Percentiles rank a stretch among this genome's conserved stretches.
phyloP scores from a whole-genome alignment of 2,888 invertebrate genomes.

The Trileptium ribeirensis region DNA sequence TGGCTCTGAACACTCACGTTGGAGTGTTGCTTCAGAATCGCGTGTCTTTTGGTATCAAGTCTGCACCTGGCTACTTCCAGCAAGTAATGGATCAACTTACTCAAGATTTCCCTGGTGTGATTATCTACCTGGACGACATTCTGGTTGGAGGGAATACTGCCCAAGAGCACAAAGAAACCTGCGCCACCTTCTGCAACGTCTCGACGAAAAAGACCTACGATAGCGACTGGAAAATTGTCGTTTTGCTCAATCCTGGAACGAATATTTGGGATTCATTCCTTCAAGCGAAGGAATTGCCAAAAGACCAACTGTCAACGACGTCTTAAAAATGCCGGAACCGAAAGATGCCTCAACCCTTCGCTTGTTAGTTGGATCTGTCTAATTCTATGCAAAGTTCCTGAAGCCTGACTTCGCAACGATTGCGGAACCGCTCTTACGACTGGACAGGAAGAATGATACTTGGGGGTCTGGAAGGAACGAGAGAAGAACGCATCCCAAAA shows the following conservation, averaged over 20 bases:
- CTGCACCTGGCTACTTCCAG: conserved; percentile 26
- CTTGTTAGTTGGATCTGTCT: neutral
- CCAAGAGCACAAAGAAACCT: neutral
- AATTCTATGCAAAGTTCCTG: neutral
- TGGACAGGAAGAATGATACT: neutral
- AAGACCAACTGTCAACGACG: conserved; percentile 25
- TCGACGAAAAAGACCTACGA: conserved; percentile 14
- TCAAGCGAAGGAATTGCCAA: conserved; percentile 23
- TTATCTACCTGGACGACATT: conserved; percentile 27
- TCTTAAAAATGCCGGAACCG: conserved; percentile 23
- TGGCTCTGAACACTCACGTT: conserved; percentile 24
- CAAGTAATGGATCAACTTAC: conserved; percentile 28
- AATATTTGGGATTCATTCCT: conserved; percentile 7
- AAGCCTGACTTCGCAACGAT: neutral
- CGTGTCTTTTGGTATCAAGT: conserved; percentile 24
- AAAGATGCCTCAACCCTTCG: neutral
- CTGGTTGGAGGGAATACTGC: neutral
- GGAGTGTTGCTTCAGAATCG: conserved; percentile 24
- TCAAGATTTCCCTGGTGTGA: conserved; percentile 19
- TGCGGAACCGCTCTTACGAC: neutral
- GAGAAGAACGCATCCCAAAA: neutral
- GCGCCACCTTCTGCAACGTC: neutral
- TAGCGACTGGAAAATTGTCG: conserved; percentile 24
- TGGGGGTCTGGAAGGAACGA: neutral
- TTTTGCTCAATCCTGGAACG: neutral